These are phyloP conservation scores for Eupeodes latifasciatus DNA, from an alignment of 2,888 invertebrate species.

Conservation along the genomic window DNA sequence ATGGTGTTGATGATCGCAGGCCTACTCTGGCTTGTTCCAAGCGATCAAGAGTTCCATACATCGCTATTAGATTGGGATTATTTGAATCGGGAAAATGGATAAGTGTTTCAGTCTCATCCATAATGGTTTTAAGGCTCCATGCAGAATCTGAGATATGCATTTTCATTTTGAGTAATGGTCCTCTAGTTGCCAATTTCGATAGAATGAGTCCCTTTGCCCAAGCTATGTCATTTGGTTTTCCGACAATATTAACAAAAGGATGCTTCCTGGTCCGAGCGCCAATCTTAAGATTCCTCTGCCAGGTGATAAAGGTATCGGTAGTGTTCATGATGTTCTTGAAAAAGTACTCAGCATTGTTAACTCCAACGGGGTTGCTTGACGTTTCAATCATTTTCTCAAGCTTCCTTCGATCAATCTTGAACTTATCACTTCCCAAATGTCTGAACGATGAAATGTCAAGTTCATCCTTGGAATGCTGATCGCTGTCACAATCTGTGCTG, in stretches of 20 bases:
- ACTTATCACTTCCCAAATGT: slow-evolving; percentile 93
- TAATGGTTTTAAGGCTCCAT: slow-evolving; percentile 90
- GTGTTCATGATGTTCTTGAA: slow-evolving; percentile 90
- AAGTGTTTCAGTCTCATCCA: slow-evolving; percentile 98
- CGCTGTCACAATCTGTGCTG: slow-evolving; percentile 85
- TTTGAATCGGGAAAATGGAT: slow-evolving; percentile 99
- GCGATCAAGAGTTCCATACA: slow-evolving; percentile 95
- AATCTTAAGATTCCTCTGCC: slow-evolving; percentile 98
- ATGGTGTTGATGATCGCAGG: slow-evolving; percentile 94
- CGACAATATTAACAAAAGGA: slow-evolving; percentile 96
- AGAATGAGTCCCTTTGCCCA: slow-evolving; percentile 94
- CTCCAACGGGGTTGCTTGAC: slow-evolving; percentile 83
- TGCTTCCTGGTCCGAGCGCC: slow-evolving; percentile 99
- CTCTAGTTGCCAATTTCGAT: slow-evolving; percentile 94
- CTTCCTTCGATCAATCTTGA: slow-evolving; percentile 96
- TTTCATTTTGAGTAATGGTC: slow-evolving; percentile 98
- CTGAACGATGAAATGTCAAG: slow-evolving; percentile 89
- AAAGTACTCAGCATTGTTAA: slow-evolving; percentile 83
- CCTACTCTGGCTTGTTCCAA: slow-evolving; percentile 94
- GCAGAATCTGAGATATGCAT: slow-evolving; percentile 99
- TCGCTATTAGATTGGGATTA: slow-evolving; percentile 97
- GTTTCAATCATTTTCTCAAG: slow-evolving; percentile 96
- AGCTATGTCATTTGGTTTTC: slow-evolving; percentile 91
- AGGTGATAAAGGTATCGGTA: slow-evolving; percentile 95
- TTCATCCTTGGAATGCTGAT: too few species aligned